Evolutionary conservation across 1,140 invertebrate species (phyloP).

Genomic region (Meteorus sp.): DNA sequence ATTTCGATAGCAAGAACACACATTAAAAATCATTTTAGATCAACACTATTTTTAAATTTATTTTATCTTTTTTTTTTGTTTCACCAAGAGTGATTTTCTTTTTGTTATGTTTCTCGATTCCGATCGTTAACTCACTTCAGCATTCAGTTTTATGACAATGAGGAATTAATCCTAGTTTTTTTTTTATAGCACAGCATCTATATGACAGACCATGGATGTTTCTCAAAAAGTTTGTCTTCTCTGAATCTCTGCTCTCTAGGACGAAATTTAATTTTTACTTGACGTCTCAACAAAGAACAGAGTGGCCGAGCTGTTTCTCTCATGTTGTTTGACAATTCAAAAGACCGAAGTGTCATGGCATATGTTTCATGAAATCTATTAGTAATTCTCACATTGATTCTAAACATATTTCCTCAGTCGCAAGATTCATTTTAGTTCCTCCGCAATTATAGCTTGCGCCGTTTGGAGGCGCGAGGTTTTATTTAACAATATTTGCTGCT

Average conservation of each 20-base stretch:
- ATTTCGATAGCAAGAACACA: constrained; percentile 40
- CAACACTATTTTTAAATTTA: constrained; percentile 31
- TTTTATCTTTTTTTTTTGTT: constrained; percentile 10
- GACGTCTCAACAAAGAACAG: too few species aligned
- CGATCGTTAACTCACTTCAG: background rate
- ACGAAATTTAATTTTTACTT: constrained; percentile 1
- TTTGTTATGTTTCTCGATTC: too few species aligned
- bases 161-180: too few species aligned
- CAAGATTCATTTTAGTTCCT: constrained; percentile 14
- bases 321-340: background rate
- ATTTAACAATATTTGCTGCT: too few species aligned
- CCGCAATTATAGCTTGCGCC: background rate
- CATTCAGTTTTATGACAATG: too few species aligned
- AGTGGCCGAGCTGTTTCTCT: background rate
- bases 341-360: constrained; percentile 16
- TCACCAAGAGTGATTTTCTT: too few species aligned
- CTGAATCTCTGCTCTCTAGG: background rate
- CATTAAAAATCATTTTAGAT: constrained; percentile 43
- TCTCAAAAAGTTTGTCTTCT: background rate
- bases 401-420: constrained; percentile 7
- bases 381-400: background rate
- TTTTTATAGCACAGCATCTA: too few species aligned
- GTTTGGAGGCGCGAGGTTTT: constrained; percentile 13
- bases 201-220: too few species aligned
- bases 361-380: background rate